Base-by-base conservation (phyloP, 2,797 vertebrate species). In the Neopelma chrysocephalum region DNA sequence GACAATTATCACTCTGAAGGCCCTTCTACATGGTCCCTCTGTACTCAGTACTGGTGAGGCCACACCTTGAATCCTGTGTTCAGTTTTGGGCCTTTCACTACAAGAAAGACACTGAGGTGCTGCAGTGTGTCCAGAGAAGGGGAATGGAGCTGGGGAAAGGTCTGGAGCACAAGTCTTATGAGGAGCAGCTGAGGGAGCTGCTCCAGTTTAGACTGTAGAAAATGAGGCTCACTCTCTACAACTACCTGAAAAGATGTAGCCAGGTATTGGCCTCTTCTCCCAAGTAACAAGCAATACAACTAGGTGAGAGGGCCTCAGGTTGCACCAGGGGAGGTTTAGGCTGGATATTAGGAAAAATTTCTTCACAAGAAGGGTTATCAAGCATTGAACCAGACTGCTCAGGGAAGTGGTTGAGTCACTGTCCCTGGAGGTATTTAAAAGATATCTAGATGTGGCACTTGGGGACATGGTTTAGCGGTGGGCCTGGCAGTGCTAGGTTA, bases 31-130 rank as follows among this genome's bases (percentile, higher is more conserved):
- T 20, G 11, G 25, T 53, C 9, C 18, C 29, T 15, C 26, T 27
- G 15, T 7, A 12, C n/a, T 40, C 6, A 1, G 45, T 0, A 0
- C 45, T 42, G 31, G 2, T 32, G 40, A 60, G 51, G 51, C 21
- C 25, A 5, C 8, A 26, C 29, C 65, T 78, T 12, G 4, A 60
- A 32, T 66, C 18, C 31, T 36, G 7, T 14, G 16, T 60, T 25
- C 45, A 23, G 18, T 20, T 54, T 78, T 23, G 16, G 18, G 13
- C 2, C n/a, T 20, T 31, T 65, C 51, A 17, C 51, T 27, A 38
- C 26, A 40, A 40, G 20, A 45, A 71, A 40, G 26, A 12, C 12
- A 25, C 11, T 27, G 43, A 77, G 17, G 32, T 15, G 14, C 23
- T 83, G 34, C 17, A 60, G 11, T 6, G 31, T 31, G 7, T 32